These are phyloP conservation scores for Cryptus armator DNA, from an alignment of 2,888 invertebrate species.

Conservation along the genomic window DNA sequence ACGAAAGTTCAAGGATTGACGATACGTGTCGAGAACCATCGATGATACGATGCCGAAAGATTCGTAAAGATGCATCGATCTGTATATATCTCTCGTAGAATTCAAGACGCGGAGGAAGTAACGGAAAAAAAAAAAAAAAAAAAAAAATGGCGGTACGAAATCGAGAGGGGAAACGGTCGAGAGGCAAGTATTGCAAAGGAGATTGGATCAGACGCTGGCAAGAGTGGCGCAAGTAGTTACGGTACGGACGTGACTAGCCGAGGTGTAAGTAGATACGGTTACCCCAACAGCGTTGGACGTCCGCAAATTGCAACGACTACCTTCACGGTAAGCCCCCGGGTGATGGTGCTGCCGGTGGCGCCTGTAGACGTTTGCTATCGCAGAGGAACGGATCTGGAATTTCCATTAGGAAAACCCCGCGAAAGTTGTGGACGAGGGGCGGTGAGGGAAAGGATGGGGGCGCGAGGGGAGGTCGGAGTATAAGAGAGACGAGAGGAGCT, in stretches of 20 bases:
- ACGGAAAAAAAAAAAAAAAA: constrained; percentile 15
- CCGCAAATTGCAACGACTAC: constrained; percentile 57
- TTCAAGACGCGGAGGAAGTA: constrained; percentile 30
- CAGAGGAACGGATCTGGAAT: constrained; percentile 54
- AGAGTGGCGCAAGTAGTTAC: constrained; percentile 33
- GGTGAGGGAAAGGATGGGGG: neutral
- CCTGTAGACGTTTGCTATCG: constrained; percentile 16
- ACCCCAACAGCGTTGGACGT: constrained; percentile 45
- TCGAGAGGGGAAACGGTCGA: neutral
- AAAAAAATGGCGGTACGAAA: neutral
- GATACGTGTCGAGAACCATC: constrained; percentile 4
- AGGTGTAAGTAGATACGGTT: constrained; percentile 51
- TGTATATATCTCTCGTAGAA: constrained; percentile 26
- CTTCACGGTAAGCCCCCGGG: constrained; percentile 48
- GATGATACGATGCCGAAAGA: neutral
- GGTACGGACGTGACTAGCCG: constrained; percentile 46
- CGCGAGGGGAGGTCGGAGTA: neutral
- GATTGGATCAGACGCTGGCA: constrained; percentile 46
- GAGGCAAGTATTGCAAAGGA: constrained; percentile 47
- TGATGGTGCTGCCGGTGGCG: constrained; percentile 4
- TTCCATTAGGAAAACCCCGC: constrained; percentile 59
- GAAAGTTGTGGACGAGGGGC: neutral
- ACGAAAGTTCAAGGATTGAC: constrained; percentile 9
- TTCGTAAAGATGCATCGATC: constrained; percentile 8
- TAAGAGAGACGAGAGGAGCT: neutral